A percentile compares a stretch with the other conserved stretches of the same genome.
These are phyloP conservation scores for Trachelus stipa DNA, from an alignment of 2,888 invertebrate species.

Conservation along the genomic window DNA sequence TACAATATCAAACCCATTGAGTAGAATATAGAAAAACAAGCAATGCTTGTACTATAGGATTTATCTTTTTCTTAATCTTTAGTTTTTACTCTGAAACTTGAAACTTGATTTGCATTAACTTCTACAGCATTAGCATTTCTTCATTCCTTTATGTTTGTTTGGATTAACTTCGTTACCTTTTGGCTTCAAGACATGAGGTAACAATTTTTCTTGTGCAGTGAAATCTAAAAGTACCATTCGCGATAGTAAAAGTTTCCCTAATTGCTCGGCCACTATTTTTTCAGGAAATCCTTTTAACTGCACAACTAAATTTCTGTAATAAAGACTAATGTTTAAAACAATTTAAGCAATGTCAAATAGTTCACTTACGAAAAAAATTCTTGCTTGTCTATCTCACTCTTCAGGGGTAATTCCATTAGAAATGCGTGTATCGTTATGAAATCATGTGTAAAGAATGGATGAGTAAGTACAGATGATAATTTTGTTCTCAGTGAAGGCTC, in stretches of 20 bases:
- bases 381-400: conserved; percentile 80
- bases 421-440: conserved; percentile 87
- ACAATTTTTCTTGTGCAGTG: conserved; percentile 79
- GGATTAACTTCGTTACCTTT: conserved; percentile 69
- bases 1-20: too few relatives aligned
- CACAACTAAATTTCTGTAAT: conserved; percentile 72
- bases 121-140: too few relatives aligned
- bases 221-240: conserved; percentile 87
- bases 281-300: conserved; percentile 81
- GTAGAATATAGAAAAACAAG: too few relatives aligned
- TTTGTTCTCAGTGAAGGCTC: conserved; percentile 76
- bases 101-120: too few relatives aligned
- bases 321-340: conserved; percentile 1
- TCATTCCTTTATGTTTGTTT: background rate
- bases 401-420: conserved; percentile 83
- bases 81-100: too few relatives aligned
- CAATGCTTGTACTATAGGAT: too few relatives aligned
- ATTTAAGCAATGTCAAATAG: background rate
- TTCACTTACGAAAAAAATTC: conserved; percentile 77
- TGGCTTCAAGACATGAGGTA: conserved; percentile 80
- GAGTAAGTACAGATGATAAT: conserved; percentile 75
- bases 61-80: too few relatives aligned
- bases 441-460: conserved; percentile 86
- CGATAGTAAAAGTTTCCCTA: conserved; percentile 82
- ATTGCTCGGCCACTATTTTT: conserved; percentile 83